Evolutionary conservation across 2,797 vertebrate species (phyloP).

Genomic region (Rhynchonycteris naso): DNA sequence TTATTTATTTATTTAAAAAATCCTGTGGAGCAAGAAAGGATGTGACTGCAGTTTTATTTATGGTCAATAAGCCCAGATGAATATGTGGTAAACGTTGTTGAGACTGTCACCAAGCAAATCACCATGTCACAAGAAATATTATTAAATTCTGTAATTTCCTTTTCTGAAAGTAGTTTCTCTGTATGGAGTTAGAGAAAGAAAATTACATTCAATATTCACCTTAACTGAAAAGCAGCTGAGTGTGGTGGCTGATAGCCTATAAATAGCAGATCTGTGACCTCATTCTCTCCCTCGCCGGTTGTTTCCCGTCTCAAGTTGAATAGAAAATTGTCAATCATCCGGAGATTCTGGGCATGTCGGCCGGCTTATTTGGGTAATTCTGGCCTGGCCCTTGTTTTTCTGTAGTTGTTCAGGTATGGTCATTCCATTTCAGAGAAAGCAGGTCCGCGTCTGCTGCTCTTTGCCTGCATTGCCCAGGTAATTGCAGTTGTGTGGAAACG

Average conservation of each 20-base stretch:
- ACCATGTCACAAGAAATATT: constrained; percentile 73
- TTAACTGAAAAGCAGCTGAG: constrained; percentile 76
- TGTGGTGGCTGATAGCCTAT: constrained; percentile 69
- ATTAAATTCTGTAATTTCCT: constrained; percentile 79
- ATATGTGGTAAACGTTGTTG: constrained; percentile 51
- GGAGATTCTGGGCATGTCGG: constrained; percentile 51
- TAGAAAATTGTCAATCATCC: constrained; percentile 78
- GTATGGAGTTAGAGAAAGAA: constrained; percentile 74
- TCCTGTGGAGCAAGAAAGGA: constrained; percentile 36
- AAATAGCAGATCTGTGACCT: constrained; percentile 79
- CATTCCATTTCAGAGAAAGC: background rate
- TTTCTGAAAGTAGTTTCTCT: constrained; percentile 74
- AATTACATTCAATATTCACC: constrained; percentile 79
- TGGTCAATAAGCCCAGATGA: constrained; percentile 65
- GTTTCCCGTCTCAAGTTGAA: constrained; percentile 70
- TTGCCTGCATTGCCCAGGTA: constrained; percentile 50
- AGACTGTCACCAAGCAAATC: constrained; percentile 70
- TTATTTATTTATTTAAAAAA: background rate
- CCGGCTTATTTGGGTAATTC: constrained; percentile 25
- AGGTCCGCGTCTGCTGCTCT: background rate
- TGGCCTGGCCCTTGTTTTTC: background rate
- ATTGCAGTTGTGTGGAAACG: constrained; percentile 67
- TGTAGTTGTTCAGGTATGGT: background rate
- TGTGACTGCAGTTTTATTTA: constrained; percentile 72
- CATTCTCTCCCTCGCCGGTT: constrained; percentile 66